Evolutionary conservation across 2,888 invertebrate species (phyloP), one percentile per base, ranked within the genome.

Genomic region (Atrina japonica): DNA sequence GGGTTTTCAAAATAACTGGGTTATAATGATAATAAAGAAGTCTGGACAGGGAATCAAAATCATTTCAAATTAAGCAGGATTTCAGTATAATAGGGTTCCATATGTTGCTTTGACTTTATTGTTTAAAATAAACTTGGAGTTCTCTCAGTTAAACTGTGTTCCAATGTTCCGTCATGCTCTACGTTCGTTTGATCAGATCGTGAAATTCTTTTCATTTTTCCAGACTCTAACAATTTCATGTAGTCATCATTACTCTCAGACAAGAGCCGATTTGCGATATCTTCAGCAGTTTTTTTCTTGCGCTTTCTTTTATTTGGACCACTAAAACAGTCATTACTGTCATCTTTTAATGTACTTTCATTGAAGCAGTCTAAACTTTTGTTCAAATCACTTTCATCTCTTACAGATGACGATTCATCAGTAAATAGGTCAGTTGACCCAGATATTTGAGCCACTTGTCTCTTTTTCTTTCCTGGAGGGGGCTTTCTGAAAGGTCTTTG

Each of bases 321-420:
- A 18, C 52, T 66, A 27, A 77, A 78, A 47, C 77, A 78, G 58
- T 73, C 73, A 35, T 66, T 43, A 47, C 65, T 70, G 45, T 79
- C 78, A 70, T 86, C 80, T 52, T 78, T 76, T 0, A 84, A 70
- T 21, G 86, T 84, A 58, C 80, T 83, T 18, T 65, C 69, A 45
- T 80, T 73, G 16, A 78, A 49, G 30, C 80, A 41, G 16, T 70
- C 70, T 21, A 69, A 61, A 49, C 49, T 63, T 7, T 77, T 75
- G 30, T 41, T 40, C 2, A 35, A 41, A 18, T 59, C 53, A 2
- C 29, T 35, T 9, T 53, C 45, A 5, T 50, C 59, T 18, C 35
- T n/a, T 1, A 30, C 47, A 30, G 41, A 35, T 1, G 29, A 27
- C 16, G 61, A 68, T 49, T 55, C 30, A 14, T 70, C 58, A 30